Evolutionary conservation across 37 sponge, comb jelly and placozoan genomes (phyloP).

Genomic region (Tethya wilhelma): DNA sequence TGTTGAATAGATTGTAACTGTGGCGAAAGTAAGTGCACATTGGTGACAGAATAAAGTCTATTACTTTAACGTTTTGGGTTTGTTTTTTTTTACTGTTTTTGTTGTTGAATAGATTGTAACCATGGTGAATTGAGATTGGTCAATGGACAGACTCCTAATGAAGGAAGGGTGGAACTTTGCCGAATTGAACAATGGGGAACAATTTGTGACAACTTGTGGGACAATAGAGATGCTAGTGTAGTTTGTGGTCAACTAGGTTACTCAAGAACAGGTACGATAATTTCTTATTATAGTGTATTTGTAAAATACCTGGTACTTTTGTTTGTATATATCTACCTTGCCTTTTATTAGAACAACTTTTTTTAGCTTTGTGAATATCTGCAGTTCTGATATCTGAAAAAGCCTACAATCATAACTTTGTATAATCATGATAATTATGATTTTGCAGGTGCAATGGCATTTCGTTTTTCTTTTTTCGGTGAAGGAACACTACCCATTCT

Average conservation of each 20-base stretch:
- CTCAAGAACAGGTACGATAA: not conserved
- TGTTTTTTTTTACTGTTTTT: too few species aligned
- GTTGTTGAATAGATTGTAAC: too few species aligned
- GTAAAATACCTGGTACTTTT: too few species aligned
- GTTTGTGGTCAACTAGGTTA: conserved; percentile 15
- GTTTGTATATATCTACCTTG: too few species aligned
- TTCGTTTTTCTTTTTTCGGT: not conserved
- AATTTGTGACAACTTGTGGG: conserved; percentile 5
- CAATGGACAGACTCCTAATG: not conserved
- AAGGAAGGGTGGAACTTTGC: conserved; percentile 37
- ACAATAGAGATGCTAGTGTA: not conserved
- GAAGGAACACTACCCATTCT: not conserved
- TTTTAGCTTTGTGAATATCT: too few species aligned
- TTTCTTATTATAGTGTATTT: not conserved
- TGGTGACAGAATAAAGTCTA: too few species aligned
- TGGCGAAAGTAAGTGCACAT: too few species aligned
- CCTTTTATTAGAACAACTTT: too few species aligned
- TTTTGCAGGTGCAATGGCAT: not conserved
- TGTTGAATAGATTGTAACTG: too few species aligned
- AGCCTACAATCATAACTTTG: too few species aligned
- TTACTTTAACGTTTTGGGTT: too few species aligned
- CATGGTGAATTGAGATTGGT: conserved; percentile 15
- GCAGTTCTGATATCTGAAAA: too few species aligned
- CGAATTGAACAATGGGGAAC: conserved; percentile 7
- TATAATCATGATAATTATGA: not conserved